Conservation (phyloP, 1,140 invertebrate species). For the Melanaphis sacchari region DNA sequence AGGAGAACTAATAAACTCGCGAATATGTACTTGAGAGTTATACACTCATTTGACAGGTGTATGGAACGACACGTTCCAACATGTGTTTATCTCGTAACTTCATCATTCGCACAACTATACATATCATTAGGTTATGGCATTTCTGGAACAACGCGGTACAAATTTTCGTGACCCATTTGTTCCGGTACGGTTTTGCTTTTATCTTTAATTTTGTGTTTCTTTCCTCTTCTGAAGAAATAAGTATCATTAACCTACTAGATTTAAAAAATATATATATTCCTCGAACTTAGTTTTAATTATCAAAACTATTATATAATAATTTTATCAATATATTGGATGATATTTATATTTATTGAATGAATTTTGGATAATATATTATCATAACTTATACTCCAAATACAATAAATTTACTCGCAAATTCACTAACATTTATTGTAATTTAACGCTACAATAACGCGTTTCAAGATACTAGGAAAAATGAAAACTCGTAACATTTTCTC, state of each 20-base stretch:
- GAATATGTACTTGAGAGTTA: not conserved
- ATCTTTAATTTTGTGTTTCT: not conserved
- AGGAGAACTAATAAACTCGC: not conserved
- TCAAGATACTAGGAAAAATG: not conserved
- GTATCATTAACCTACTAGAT: not conserved
- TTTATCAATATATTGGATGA: not conserved
- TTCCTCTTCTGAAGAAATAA: not conserved
- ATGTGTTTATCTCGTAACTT: constrained; percentile 42
- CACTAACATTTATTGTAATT: not conserved
- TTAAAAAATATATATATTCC: not conserved
- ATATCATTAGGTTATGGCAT: not conserved
- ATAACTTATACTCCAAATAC: not conserved
- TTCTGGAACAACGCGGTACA: not conserved
- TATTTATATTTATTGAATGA: not conserved
- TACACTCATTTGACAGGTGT: constrained; percentile 29
- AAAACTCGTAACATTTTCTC: not conserved
- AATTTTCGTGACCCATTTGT: constrained; percentile 43
- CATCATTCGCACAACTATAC: not conserved
- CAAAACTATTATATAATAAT: not conserved
- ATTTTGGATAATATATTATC: not conserved
- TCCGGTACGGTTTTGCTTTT: constrained; percentile 36
- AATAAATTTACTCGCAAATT: not conserved
- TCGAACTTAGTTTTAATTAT: not conserved
- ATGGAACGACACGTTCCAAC: constrained; percentile 47
- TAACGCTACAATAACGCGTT: not conserved